A percentile compares a stretch with the other conserved stretches of the same genome.
Evolutionary conservation across 2,888 invertebrate genomes (phyloP).

Genomic region (Serrognathus titanus): DNA sequence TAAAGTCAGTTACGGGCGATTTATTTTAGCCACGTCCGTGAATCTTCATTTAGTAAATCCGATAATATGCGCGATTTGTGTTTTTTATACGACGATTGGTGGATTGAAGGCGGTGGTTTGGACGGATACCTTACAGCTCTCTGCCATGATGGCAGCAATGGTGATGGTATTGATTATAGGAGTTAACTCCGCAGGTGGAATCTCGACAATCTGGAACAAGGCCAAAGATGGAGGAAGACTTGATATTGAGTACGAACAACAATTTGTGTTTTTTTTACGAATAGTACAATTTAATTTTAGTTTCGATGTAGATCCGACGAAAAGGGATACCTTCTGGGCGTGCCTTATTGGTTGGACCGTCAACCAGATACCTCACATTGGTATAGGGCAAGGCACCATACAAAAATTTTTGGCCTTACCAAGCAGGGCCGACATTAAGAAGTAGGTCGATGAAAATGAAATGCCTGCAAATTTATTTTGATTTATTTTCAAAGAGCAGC

Average conservation of each 20-base stretch:
- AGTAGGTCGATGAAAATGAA: constrained; percentile 35
- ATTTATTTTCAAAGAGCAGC: constrained; percentile 7
- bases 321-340: constrained; percentile 61
- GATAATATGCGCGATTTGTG: constrained; percentile 65
- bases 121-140: constrained; percentile 56
- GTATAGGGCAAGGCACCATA: constrained; percentile 57
- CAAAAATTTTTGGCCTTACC: constrained; percentile 62
- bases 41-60: constrained; percentile 56
- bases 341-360: constrained; percentile 55
- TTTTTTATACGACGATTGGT: constrained; percentile 69
- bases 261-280: too few relatives aligned
- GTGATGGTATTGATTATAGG: constrained; percentile 57
- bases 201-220: constrained; percentile 58
- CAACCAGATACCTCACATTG: constrained; percentile 52
- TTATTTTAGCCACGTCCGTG: constrained; percentile 59
- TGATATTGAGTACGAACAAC: constrained; percentile 46
- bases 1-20: too few relatives aligned
- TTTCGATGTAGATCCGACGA: constrained; percentile 58
- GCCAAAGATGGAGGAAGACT: constrained; percentile 56
- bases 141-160: constrained; percentile 52
- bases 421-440: constrained; percentile 53
- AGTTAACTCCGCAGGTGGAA: constrained; percentile 53
- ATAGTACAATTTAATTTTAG: too few relatives aligned
- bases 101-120: constrained; percentile 63
- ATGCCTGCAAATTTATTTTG: too few relatives aligned